A percentile compares a stretch with the other conserved stretches of the same genome.
Conservation (phyloP, 2,888 invertebrate species). For the Eretmocerus hayati region DNA sequence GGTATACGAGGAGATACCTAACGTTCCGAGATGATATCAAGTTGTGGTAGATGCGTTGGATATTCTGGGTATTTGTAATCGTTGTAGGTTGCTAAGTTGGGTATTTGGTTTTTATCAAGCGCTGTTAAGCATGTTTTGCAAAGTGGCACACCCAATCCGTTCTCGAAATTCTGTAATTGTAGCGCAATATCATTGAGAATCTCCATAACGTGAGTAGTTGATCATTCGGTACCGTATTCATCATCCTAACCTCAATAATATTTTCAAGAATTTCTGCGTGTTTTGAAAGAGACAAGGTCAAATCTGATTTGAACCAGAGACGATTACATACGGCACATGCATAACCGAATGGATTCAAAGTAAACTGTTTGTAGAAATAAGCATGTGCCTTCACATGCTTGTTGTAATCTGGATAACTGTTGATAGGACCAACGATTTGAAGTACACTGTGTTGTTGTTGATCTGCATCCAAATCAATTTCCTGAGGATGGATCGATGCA, state of each 20-base stretch:
- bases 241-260: neutral
- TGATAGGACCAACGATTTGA: no score
- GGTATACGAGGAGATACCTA: constrained; percentile 12
- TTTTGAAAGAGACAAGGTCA: no score
- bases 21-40: constrained; percentile 13
- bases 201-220: neutral
- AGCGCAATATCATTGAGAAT: neutral
- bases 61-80: constrained; percentile 11
- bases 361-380: neutral
- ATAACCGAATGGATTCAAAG: constrained; percentile 5
- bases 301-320: constrained; percentile 8
- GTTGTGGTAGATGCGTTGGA: constrained; percentile 5
- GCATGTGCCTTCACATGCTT: neutral
- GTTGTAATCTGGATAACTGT: neutral
- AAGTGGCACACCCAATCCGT: no score
- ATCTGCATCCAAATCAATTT: no score
- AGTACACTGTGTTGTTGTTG: no score
- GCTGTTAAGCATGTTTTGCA: neutral
- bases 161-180: neutral
- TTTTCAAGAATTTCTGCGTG: neutral
- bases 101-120: neutral
- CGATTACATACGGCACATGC: constrained; percentile 5
- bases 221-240: neutral
- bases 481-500: no score
- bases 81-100: neutral